Base-by-base conservation (phyloP, 2,113 vertebrate genomes). In the Xiphorhynchus elegans region DNA sequence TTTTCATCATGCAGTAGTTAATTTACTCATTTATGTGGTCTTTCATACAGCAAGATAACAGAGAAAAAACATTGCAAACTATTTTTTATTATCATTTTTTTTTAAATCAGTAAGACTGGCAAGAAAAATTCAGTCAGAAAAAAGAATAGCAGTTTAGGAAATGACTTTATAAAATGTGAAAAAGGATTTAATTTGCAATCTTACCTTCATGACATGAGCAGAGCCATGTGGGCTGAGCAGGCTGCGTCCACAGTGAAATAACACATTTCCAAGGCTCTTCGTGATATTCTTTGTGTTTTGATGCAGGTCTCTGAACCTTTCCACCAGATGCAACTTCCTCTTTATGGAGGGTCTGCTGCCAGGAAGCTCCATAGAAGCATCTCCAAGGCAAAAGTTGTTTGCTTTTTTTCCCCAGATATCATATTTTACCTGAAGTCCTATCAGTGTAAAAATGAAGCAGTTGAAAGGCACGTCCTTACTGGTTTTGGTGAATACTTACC, bases 171-270 rank as follows among this genome's bases (percentile, higher is more conserved):
- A 72, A 77, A 77, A 78, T 6, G 8, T 37, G 29, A 81, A 67
- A 84, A 92, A 47, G 3, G 5, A 70, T 80, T 77, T 59, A 19
- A 74, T 56, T 88, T 67, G 50, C 28, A 88, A 17, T 64, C 92
- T 96, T 93, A 96, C 95, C 95, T 95, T 84, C 26, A 35, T 19
- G 23, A 26, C 28, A 62, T 7, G 11, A 84, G 37, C 37, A 42
- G 68, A 69, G n/a, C 31, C 17, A 21, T 7, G 20, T 39, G 31
- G 24, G 46, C 53, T 55, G 58, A 60, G 46, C 37, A 62, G 50
- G 37, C 35, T 62, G 66, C 35, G 37, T 93, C 62, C 19, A 47
- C 46, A 77, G 74, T 47, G 58, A 76, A 1, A 10, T 20, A 64
- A 14, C 44, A 28, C 7, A 47, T 79, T 47, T 75, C 58, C 77